Evolutionary conservation across 2,888 invertebrate species (phyloP).

Genomic region (Diogma glabrata): DNA sequence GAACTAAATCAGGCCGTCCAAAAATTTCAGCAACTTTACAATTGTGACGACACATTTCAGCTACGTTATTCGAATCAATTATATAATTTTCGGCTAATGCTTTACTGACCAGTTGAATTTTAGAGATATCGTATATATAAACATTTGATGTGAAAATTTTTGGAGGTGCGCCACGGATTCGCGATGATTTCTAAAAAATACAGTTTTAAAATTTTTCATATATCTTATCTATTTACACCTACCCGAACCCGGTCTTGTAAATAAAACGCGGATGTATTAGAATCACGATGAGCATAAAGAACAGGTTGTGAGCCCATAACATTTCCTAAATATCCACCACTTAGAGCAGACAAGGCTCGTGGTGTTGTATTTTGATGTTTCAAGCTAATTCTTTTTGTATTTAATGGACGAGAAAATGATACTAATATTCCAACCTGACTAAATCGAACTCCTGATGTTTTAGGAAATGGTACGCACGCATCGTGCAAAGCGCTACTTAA

Average conservation of each 20-base stretch:
- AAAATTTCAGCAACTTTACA: slow-evolving; percentile 61
- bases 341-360: slow-evolving; percentile 61
- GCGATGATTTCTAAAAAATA: slow-evolving; percentile 36
- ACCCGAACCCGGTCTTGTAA: slow-evolving; percentile 52
- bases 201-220: no score
- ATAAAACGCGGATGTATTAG: slow-evolving; percentile 62
- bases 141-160: slow-evolving; percentile 33
- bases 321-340: slow-evolving; percentile 37
- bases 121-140: slow-evolving; percentile 32
- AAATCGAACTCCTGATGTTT: slow-evolving; percentile 88
- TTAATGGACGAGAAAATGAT: slow-evolving; percentile 68
- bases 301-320: slow-evolving; percentile 33
- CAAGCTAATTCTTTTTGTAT: slow-evolving; percentile 53
- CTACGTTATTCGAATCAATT: slow-evolving; percentile 35
- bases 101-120: slow-evolving; percentile 65
- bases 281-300: slow-evolving; percentile 34
- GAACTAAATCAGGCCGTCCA: slow-evolving; percentile 70
- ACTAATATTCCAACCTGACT: slow-evolving; percentile 78
- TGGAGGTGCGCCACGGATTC: slow-evolving; percentile 38
- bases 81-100: slow-evolving; percentile 76
- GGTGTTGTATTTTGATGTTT: slow-evolving; percentile 70
- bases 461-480: slow-evolving; percentile 84
- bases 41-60: slow-evolving; percentile 69
- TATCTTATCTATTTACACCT: no score
- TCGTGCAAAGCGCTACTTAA: slow-evolving; percentile 40